These are phyloP conservation scores for Pygmarrhopalites habei DNA, from an alignment of 1,140 invertebrate genomes.

Conservation along the genomic window DNA sequence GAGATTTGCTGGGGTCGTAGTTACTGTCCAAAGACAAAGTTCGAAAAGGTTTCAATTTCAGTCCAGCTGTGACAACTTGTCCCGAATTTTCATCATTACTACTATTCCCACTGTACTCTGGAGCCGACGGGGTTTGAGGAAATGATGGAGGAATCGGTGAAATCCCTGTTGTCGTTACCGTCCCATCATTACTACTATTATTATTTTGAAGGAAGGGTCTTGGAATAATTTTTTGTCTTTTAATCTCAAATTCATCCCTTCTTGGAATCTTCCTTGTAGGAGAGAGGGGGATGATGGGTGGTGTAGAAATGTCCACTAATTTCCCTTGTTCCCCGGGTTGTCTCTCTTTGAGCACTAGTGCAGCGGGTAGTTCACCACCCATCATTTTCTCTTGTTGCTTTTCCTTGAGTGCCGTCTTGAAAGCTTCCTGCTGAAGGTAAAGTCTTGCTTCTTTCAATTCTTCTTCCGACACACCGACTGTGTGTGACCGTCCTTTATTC, in stretches of 20 bases:
- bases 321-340: neutral
- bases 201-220: no score
- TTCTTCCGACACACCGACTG: conserved; percentile 69
- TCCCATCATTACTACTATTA: neutral
- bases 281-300: conserved; percentile 5
- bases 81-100: neutral
- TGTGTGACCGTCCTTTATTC: conserved; percentile 57
- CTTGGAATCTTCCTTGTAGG: neutral
- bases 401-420: conserved; percentile 12
- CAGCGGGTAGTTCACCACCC: neutral
- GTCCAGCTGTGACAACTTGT: neutral
- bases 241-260: neutral
- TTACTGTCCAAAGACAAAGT: conserved; percentile 29
- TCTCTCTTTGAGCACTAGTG: neutral
- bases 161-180: neutral
- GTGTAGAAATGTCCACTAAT: neutral
- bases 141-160: neutral
- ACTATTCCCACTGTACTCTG: neutral
- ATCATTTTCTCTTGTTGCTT: neutral
- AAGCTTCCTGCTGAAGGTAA: conserved; percentile 49
- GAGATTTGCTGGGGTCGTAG: conserved; percentile 42
- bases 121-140: neutral
- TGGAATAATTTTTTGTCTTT: no score
- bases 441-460: conserved; percentile 66
- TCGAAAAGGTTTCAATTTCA: conserved; percentile 27